Evolutionary conservation across 2,888 invertebrate species (phyloP).

Genomic region (Pocota personata): DNA sequence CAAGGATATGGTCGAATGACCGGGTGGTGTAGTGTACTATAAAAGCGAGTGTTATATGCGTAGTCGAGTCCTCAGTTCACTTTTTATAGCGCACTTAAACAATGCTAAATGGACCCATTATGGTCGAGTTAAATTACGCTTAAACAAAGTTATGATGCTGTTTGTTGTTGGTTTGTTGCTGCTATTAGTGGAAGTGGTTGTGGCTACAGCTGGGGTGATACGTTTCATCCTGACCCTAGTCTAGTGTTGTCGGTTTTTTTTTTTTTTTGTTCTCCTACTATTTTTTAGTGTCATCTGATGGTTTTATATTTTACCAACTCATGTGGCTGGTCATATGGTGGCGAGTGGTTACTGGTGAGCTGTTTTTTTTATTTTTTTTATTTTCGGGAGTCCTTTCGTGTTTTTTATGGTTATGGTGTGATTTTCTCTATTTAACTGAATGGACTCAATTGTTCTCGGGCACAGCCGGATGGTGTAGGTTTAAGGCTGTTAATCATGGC

Average conservation of each 20-base stretch:
- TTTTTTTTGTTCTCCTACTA: constrained; percentile 1
- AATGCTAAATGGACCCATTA: constrained; percentile 76
- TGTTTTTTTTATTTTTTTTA: constrained; percentile 3
- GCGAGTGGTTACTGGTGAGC: background rate
- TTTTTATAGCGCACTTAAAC: constrained; percentile 72
- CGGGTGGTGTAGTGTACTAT: background rate
- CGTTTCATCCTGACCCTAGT: constrained; percentile 10
- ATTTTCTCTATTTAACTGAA: constrained; percentile 62
- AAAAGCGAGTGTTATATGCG: constrained; percentile 20
- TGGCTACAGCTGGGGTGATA: constrained; percentile 4
- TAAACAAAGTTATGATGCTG: constrained; percentile 76
- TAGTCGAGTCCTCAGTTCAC: constrained; percentile 32
- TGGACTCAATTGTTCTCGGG: constrained; percentile 58
- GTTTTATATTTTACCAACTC: constrained; percentile 54
- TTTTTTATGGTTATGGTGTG: constrained; percentile 62
- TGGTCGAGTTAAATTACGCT: constrained; percentile 77
- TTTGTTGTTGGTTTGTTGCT: constrained; percentile 57
- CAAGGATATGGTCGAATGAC: constrained; percentile 44
- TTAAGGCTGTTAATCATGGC: constrained; percentile 63
- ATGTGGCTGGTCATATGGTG: constrained; percentile 22
- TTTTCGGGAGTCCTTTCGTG: constrained; percentile 1
- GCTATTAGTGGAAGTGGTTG: constrained; percentile 56
- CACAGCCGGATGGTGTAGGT: constrained; percentile 32
- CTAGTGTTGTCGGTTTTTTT: constrained; percentile 12
- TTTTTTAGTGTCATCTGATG: constrained; percentile 41